phyloP scores from a whole-genome alignment of 2,797 vertebrate species.

The Helicolenus hilgendorfi region DNA sequence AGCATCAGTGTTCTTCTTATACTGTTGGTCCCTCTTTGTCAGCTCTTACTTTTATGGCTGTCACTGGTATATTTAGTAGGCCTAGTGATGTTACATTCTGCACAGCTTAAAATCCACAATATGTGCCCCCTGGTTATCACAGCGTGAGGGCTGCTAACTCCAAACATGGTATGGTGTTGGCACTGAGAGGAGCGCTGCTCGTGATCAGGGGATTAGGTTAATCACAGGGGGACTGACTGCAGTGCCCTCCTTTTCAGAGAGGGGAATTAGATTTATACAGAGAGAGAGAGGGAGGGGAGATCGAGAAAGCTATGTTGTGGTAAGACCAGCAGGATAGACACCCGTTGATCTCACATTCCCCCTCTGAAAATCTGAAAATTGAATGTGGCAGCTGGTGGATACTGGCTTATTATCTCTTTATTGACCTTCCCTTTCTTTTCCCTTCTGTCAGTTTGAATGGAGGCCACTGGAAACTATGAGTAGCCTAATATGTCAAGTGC shows the following conservation, averaged over 20 bases:
- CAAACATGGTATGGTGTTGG: slow-evolving; percentile 40
- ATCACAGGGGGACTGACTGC: slow-evolving; percentile 68
- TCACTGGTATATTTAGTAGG: neutral
- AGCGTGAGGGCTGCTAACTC: slow-evolving; percentile 54
- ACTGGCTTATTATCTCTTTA: slow-evolving; percentile 4
- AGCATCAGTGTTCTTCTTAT: neutral
- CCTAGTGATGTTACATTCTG: neutral
- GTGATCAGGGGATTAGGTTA: slow-evolving; percentile 73
- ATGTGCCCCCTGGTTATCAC: slow-evolving; percentile 39
- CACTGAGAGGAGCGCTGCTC: slow-evolving; percentile 42
- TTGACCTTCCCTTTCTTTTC: neutral
- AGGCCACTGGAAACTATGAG: neutral
- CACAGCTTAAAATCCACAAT: slow-evolving; percentile 23
- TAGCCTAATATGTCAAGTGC: neutral
- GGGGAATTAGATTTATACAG: slow-evolving; percentile 55
- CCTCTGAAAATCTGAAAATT: slow-evolving; percentile 20
- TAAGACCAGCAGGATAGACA: neutral
- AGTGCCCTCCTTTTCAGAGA: slow-evolving; percentile 68
- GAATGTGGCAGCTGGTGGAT: slow-evolving; percentile 20
- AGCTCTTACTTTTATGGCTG: neutral
- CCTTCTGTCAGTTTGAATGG: neutral
- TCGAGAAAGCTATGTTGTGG: neutral
- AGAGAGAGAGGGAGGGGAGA: neutral
- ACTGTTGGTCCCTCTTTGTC: neutral
- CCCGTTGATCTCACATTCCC: neutral